Conservation (phyloP, 2,888 invertebrate genomes). For the Drosophila tripunctata region DNA sequence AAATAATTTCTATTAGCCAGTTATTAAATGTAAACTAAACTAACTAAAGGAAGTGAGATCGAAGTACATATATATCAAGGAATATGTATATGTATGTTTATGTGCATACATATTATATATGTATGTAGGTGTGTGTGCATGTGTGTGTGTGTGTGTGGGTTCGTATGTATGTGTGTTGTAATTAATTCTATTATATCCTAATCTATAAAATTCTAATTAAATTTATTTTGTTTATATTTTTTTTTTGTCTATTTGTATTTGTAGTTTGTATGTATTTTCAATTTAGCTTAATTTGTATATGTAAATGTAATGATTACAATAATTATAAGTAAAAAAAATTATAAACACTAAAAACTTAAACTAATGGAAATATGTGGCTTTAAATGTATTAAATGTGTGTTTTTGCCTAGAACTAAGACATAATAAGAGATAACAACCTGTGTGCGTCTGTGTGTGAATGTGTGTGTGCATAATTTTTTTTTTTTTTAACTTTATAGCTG, state of each 20-base stretch:
- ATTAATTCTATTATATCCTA: conserved; percentile 7
- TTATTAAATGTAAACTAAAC: conserved; percentile 3
- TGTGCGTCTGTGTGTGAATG: background rate
- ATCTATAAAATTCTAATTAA: background rate
- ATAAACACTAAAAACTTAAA: conserved; percentile 34
- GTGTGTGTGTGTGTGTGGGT: conserved; percentile 6
- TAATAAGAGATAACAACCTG: conserved; percentile 9
- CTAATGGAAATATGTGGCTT: conserved; percentile 59
- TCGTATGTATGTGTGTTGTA: conserved; percentile 10
- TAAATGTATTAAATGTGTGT: conserved; percentile 59
- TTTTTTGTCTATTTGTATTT: conserved; percentile 7
- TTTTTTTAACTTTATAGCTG: conserved; percentile 27
- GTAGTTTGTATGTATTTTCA: conserved; percentile 26
- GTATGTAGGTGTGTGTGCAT: conserved; percentile 17
- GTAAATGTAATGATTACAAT: conserved; percentile 15
- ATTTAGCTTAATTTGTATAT: conserved; percentile 37
- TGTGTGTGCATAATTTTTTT: background rate
- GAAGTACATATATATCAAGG: no score
- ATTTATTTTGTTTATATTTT: no score
- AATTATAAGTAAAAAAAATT: conserved; percentile 36
- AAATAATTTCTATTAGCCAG: conserved; percentile 30
- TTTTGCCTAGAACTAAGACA: conserved; percentile 34
- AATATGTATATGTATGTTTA: no score
- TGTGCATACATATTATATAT: conserved; percentile 30
- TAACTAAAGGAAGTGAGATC: no score